phyloP scores from a whole-genome alignment of 2,797 vertebrate genomes.

The Scolopax rusticola region DNA sequence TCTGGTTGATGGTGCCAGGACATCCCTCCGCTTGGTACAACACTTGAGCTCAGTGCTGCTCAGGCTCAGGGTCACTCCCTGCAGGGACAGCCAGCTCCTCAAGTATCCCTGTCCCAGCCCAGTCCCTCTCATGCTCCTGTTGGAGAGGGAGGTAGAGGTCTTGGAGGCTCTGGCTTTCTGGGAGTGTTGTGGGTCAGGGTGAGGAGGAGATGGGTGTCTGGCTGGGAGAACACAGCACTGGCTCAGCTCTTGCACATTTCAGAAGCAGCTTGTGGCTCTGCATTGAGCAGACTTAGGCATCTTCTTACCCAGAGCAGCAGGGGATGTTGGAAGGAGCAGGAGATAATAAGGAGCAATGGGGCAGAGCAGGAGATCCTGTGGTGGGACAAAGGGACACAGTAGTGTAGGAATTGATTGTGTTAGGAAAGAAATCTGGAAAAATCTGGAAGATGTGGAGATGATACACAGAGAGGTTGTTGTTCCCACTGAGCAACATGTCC shows the following conservation, averaged over 20 bases:
- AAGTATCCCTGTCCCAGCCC: background rate
- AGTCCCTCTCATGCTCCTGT: rapidly evolving
- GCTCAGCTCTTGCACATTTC: background rate
- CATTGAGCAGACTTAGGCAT: rapidly evolving
- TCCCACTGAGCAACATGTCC: background rate
- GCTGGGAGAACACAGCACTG: background rate
- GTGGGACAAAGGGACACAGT: background rate
- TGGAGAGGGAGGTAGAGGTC: background rate
- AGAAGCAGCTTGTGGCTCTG: background rate
- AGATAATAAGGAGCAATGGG: background rate
- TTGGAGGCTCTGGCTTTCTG: no score
- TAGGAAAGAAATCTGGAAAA: background rate
- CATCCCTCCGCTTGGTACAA: background rate
- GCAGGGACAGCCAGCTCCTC: background rate
- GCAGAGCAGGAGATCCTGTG: background rate
- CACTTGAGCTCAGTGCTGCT: background rate
- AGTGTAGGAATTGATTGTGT: background rate
- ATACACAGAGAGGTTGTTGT: background rate
- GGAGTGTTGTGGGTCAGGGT: background rate
- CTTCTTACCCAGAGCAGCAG: background rate
- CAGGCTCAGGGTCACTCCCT: background rate
- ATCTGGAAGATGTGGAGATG: background rate
- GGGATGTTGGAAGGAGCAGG: background rate
- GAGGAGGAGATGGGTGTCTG: background rate
- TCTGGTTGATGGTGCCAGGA: background rate